phyloP scores from a whole-genome alignment of 1,140 invertebrate genomes.

The Sitophilus oryzae region DNA sequence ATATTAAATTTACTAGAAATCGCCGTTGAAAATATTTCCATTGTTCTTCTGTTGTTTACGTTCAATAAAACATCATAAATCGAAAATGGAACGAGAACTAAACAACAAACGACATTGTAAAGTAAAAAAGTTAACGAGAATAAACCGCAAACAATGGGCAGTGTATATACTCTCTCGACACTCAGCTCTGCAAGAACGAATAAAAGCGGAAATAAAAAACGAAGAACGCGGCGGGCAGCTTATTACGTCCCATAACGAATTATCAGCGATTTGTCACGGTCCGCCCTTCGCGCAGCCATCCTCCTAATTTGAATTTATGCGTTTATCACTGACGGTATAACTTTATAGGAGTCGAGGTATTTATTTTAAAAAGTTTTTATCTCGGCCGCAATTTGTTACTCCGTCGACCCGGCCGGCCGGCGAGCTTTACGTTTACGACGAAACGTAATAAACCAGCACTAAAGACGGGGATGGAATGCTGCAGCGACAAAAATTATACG shows the following conservation, averaged over 20 bases:
- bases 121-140: too few relatives aligned
- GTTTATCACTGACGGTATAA: neutral
- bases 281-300: neutral
- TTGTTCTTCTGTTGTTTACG: too few relatives aligned
- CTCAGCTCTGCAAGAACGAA: too few relatives aligned
- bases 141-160: too few relatives aligned
- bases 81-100: too few relatives aligned
- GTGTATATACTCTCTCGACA: too few relatives aligned
- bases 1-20: too few relatives aligned
- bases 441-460: neutral
- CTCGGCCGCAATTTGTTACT: neutral
- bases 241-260: neutral
- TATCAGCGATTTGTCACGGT: neutral
- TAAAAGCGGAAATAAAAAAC: too few relatives aligned
- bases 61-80: too few relatives aligned
- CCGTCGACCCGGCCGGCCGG: too few relatives aligned
- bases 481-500: neutral
- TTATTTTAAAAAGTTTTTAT: neutral
- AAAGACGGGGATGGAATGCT: neutral
- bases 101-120: too few relatives aligned
- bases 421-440: neutral
- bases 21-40: too few relatives aligned
- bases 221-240: neutral
- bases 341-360: neutral
- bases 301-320: neutral